Evolutionary conservation across 2,888 invertebrate genomes (phyloP).

Genomic region (Ochropleura leucogaster): DNA sequence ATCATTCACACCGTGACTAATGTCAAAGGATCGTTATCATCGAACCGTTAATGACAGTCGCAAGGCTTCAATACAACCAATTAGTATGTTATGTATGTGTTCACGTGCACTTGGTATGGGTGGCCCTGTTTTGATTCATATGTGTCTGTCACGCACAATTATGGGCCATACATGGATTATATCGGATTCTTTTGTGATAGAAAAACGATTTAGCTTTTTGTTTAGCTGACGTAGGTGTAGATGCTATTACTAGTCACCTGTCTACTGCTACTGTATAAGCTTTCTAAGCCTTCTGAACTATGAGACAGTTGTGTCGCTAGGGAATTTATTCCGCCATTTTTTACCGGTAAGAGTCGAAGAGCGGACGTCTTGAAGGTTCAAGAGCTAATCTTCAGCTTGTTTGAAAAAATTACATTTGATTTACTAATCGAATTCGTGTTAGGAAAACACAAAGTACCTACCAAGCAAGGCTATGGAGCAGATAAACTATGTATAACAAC

Average conservation of each 20-base stretch:
- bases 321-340: too few relatives aligned
- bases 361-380: too few relatives aligned
- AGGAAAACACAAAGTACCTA: background rate
- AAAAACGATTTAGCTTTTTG: constrained; percentile 6
- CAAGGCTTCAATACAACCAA: constrained; percentile 63
- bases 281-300: too few relatives aligned
- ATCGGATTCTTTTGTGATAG: background rate
- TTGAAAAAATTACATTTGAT: too few relatives aligned
- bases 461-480: background rate
- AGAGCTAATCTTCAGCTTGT: too few relatives aligned
- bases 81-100: constrained; percentile 51
- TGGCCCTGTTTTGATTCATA: constrained; percentile 27
- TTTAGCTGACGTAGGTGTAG: background rate
- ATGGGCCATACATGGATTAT: background rate
- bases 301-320: too few relatives aligned
- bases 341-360: too few relatives aligned
- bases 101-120: constrained; percentile 35
- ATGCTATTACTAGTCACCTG: too few relatives aligned
- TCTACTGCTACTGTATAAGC: too few relatives aligned
- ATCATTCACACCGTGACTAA: constrained; percentile 47
- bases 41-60: constrained; percentile 52
- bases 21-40: constrained; percentile 43
- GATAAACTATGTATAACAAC: background rate
- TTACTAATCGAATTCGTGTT: background rate
- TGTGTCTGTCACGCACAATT: constrained; percentile 27